Percentiles rank a stretch among this genome's conserved stretches.
Conservation (phyloP, 2,888 invertebrate species). For the Gymnosoma rotundatum region DNA sequence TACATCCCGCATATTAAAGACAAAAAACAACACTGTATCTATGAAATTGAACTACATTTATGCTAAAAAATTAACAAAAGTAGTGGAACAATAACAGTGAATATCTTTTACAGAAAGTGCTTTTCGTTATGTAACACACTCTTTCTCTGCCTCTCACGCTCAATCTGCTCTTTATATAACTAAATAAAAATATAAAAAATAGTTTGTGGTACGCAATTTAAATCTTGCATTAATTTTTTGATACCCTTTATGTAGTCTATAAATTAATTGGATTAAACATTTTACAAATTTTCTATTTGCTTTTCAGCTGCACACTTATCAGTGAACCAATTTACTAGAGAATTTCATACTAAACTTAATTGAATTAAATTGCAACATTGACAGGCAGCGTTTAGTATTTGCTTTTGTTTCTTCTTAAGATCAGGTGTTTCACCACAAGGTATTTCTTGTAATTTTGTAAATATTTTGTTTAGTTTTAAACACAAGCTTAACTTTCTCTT, state of each 20-base stretch:
- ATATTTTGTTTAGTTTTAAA: background rate
- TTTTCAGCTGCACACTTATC: constrained; percentile 29
- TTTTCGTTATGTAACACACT: too few relatives aligned
- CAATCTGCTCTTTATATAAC: too few relatives aligned
- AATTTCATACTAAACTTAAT: constrained; percentile 23
- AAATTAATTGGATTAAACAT: constrained; percentile 47
- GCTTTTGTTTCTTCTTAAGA: constrained; percentile 1
- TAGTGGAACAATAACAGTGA: too few relatives aligned
- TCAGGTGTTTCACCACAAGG: constrained; percentile 58
- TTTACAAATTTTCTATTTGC: constrained; percentile 53
- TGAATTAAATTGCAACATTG: constrained; percentile 42
- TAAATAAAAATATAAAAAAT: too few relatives aligned
- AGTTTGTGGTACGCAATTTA: too few relatives aligned
- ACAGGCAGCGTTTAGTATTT: background rate
- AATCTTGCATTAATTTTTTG: too few relatives aligned
- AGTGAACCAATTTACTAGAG: constrained; percentile 38
- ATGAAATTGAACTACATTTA: too few relatives aligned
- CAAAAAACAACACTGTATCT: too few relatives aligned
- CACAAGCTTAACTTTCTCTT: constrained; percentile 13
- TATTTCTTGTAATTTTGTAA: background rate
- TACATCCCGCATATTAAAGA: too few relatives aligned
- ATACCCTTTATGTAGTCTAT: constrained; percentile 19
- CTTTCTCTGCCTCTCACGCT: too few relatives aligned
- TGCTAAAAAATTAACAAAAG: too few relatives aligned
- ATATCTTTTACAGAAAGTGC: too few relatives aligned